Percentiles rank a stretch among this genome's conserved stretches.
phyloP scores from a whole-genome alignment of 1,140 invertebrate genomes.

The Schlechtendalia chinensis region DNA sequence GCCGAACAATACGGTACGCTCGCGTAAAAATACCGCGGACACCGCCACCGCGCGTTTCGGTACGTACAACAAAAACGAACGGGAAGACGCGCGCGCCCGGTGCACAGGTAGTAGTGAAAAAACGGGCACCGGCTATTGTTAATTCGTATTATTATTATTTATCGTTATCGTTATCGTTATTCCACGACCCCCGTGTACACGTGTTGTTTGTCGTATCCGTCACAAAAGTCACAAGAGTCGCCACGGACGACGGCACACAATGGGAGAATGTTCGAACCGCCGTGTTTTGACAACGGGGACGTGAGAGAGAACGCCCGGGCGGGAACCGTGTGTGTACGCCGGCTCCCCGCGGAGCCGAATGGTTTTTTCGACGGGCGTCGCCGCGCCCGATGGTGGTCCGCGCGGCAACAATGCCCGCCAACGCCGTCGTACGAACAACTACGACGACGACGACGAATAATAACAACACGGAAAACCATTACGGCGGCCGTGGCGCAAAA shows the following conservation, averaged over 20 bases:
- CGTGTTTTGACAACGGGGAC: conserved; percentile 43
- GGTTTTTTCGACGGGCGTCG: too few species aligned
- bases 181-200: not conserved
- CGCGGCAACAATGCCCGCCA: not conserved
- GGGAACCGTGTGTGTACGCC: not conserved
- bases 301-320: not conserved
- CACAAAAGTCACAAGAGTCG: conserved; percentile 5
- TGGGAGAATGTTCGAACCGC: not conserved
- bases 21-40: not conserved
- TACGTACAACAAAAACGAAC: too few species aligned
- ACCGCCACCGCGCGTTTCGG: too few species aligned
- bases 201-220: not conserved
- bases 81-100: too few species aligned
- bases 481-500: too few species aligned
- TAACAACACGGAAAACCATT: too few species aligned
- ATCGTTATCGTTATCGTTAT: not conserved
- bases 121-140: too few species aligned
- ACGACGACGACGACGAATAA: too few species aligned
- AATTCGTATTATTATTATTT: too few species aligned
- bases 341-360: too few species aligned
- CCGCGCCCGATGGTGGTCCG: not conserved
- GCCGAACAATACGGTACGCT: not conserved
- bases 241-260: not conserved
- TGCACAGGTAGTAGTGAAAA: too few species aligned
- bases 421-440: not conserved